Evolutionary conservation across 2,113 vertebrate genomes (phyloP).

Genomic region (Pachypanchax playfairii): DNA sequence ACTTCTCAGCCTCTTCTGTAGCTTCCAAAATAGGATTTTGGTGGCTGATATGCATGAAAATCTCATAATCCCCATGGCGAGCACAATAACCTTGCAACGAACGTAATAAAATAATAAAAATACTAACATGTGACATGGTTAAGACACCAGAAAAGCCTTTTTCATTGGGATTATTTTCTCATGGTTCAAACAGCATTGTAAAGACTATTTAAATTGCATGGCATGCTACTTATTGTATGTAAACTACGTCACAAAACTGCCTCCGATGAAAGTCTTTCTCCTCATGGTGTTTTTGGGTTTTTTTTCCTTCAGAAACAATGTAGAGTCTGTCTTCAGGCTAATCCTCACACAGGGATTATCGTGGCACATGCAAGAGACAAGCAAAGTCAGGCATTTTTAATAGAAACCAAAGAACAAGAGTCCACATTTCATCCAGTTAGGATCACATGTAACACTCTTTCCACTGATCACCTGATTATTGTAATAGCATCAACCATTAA

Average conservation of each 20-base stretch:
- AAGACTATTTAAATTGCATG: background rate
- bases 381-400: conserved; percentile 33
- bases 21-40: too few species aligned
- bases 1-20: too few species aligned
- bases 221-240: background rate
- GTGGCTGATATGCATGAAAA: background rate
- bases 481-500: background rate
- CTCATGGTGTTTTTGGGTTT: conserved; percentile 40
- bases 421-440: conserved; percentile 21
- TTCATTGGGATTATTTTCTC: background rate
- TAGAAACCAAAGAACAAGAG: conserved; percentile 29
- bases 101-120: too few species aligned
- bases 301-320: conserved; percentile 60
- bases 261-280: conserved; percentile 15
- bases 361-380: conserved; percentile 32
- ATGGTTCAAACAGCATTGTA: background rate
- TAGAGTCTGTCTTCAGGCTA: conserved; percentile 53
- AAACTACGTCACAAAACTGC: conserved; percentile 22
- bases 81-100: too few species aligned
- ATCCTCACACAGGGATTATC: conserved; percentile 67
- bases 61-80: background rate
- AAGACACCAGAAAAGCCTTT: background rate
- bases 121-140: too few species aligned
- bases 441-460: conserved; percentile 11
- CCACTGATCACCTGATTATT: conserved; percentile 13